These are phyloP conservation scores for Cuniculus paca DNA, from an alignment of 2,797 vertebrate species.

Conservation along the genomic window DNA sequence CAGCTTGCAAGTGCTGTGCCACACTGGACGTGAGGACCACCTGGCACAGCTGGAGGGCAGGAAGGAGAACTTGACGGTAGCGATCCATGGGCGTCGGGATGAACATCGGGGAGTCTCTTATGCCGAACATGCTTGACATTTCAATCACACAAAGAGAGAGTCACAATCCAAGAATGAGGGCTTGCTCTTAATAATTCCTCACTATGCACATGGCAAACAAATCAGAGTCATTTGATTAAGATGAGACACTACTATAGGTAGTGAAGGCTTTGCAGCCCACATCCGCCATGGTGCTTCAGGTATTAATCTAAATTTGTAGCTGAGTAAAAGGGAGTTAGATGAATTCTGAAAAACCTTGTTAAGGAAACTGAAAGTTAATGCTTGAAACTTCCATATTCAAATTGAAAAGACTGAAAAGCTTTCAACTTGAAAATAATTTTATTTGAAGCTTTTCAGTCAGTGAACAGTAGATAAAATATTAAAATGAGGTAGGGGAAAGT, in stretches of 20 bases:
- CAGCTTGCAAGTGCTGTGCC: slow-evolving; percentile 96
- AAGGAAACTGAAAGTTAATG: slow-evolving; percentile 2
- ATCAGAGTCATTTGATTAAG: background rate
- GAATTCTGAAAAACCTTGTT: background rate
- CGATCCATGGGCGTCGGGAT: slow-evolving; percentile 96
- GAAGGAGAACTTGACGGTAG: slow-evolving; percentile 96
- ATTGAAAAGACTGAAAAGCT: slow-evolving; percentile 25
- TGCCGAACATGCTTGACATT: slow-evolving; percentile 90
- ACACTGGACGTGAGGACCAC: slow-evolving; percentile 97
- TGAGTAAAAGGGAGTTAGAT: background rate
- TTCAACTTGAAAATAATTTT: slow-evolving; percentile 61
- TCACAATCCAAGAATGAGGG: slow-evolving; percentile 45
- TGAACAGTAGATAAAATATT: slow-evolving; percentile 53
- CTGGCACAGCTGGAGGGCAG: slow-evolving; percentile 95
- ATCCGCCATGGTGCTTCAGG: background rate
- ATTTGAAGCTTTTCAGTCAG: slow-evolving; percentile 32
- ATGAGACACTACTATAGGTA: background rate
- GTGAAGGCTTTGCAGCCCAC: background rate
- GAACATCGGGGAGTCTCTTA: slow-evolving; percentile 95
- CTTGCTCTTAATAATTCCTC: background rate
- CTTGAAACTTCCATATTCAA: background rate
- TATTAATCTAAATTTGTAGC: background rate
- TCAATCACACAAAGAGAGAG: slow-evolving; percentile 39
- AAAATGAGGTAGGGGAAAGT: background rate
- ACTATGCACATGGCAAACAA: background rate